Percentiles rank a stretch among this genome's conserved stretches.
phyloP scores from a whole-genome alignment of 2,888 invertebrate species.

The Spisula subtruncata region DNA sequence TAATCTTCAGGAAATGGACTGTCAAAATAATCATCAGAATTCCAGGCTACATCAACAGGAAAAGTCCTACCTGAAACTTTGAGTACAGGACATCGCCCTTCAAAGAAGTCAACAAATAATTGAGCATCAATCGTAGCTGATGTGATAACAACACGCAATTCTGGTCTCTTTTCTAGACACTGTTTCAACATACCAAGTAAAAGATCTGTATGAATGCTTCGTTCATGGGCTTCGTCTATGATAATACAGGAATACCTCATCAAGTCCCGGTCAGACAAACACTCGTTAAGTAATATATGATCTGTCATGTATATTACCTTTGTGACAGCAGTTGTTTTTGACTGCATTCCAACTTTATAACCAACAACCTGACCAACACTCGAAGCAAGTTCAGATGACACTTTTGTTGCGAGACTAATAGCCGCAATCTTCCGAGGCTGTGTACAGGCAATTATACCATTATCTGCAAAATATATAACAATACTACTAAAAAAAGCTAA shows the following conservation, averaged over 20 bases:
- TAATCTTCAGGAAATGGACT: conserved; percentile 71
- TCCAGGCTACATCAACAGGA: conserved; percentile 86
- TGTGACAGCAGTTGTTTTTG: conserved; percentile 75
- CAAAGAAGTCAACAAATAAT: conserved; percentile 85
- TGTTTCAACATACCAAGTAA: conserved; percentile 86
- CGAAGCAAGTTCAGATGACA: conserved; percentile 84
- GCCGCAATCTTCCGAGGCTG: conserved; percentile 88
- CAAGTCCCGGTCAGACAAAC: conserved; percentile 80
- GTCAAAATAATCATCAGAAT: conserved; percentile 63
- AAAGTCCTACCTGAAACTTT: conserved; percentile 85
- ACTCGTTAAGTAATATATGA: conserved; percentile 86
- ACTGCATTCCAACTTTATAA: conserved; percentile 83
- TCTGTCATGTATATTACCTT: conserved; percentile 86
- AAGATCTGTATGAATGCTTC: conserved; percentile 87
- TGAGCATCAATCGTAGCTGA: conserved; percentile 87
- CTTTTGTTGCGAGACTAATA: conserved; percentile 85
- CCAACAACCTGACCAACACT: conserved; percentile 83
- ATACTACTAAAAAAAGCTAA: too few relatives aligned
- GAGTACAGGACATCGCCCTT: conserved; percentile 78
- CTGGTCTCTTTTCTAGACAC: conserved; percentile 77
- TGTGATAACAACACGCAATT: conserved; percentile 85
- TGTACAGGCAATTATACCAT: conserved; percentile 85
- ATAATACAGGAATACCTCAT: conserved; percentile 81
- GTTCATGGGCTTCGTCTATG: conserved; percentile 88
- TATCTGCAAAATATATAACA: conserved; percentile 44